Base-by-base conservation (phyloP, 1,140 invertebrate species). In the Ephestia elutella region DNA sequence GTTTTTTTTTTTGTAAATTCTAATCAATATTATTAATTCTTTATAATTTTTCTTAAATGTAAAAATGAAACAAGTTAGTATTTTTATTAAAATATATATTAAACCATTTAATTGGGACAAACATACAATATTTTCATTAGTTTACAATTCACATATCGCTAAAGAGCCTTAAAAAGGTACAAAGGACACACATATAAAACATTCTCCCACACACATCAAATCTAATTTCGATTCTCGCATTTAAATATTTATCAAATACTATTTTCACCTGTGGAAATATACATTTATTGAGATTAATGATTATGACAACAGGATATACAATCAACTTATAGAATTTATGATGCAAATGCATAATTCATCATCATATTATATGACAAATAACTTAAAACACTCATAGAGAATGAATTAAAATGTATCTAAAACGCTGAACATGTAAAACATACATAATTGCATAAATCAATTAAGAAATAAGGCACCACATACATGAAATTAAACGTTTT, bases 11-110 rank as follows among this genome's bases (percentile, higher is more conserved):
- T n/a, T n/a, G n/a, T n/a, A n/a, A n/a, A n/a, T n/a, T n/a, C n/a
- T n/a, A n/a, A n/a, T n/a, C n/a, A n/a, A n/a, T n/a, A 25, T 25
- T 25, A 25, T 2, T 25, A 10, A 5, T 35, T 1, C 10, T 35
- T 35, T 9, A 5, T 49, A 49, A 49, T 20, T 49, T 20, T 49
- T 49, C 15, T 18, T 18, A 17, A 9, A 49, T 9, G 7, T 11
- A 49, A 20, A 66, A 82, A 76, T 75, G 55, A 86, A 76, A 81
- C 62, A 49, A 56, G 18, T 10, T 5, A 54, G 21, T 75, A 68
- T 69, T 86, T 85, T 83, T 83, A 87, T 86, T 86, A 86, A 88
- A 88, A 88, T 88, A 86, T 87, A 87, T 88, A 88, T 88, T 88
- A 88, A 86, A 86, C 82, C 85, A 86, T 88, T 88, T 86, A 71